Conservation (phyloP, 2,113 vertebrate genomes). For the Forbesichthys agassizii region DNA sequence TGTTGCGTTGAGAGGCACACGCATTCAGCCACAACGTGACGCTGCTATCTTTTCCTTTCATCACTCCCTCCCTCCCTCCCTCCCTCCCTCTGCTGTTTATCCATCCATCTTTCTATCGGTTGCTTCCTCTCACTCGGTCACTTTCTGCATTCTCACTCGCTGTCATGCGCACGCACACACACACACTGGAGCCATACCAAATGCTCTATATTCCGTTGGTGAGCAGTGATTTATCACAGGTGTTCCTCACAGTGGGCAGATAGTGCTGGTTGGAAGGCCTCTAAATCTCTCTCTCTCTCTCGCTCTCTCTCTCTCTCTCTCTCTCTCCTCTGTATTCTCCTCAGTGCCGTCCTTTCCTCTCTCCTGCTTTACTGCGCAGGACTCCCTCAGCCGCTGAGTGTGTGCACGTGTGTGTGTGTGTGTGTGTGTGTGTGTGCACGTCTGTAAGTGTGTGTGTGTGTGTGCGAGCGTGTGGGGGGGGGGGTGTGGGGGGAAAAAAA, state of each 20-base stretch:
- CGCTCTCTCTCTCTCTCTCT: slow-evolving; percentile 12
- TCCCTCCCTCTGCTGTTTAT: slow-evolving; percentile 12
- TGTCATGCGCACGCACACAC: slow-evolving; percentile 12
- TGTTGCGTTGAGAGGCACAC: slow-evolving; percentile 12
- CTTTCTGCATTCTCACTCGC: neutral
- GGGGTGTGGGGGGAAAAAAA: slow-evolving; percentile 5
- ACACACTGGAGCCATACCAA: slow-evolving; percentile 49
- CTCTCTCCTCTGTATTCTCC: slow-evolving; percentile 9
- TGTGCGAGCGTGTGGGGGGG: slow-evolving; percentile 38
- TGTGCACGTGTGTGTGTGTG: slow-evolving; percentile 28
- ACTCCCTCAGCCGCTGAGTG: slow-evolving; percentile 63
- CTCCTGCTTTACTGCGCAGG: slow-evolving; percentile 62
- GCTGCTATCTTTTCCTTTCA: neutral
- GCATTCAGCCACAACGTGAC: slow-evolving; percentile 32
- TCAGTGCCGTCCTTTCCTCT: slow-evolving; percentile 28
- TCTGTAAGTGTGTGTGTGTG: slow-evolving; percentile 8
- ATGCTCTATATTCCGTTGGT: slow-evolving; percentile 69
- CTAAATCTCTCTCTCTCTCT: slow-evolving; percentile 72
- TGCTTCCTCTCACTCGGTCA: slow-evolving; percentile 9
- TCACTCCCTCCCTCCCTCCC: neutral
- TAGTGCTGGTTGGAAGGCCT: slow-evolving; percentile 70
- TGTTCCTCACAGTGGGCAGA: slow-evolving; percentile 72
- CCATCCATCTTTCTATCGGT: slow-evolving; percentile 8
- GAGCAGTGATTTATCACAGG: slow-evolving; percentile 73
- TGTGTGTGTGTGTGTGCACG: slow-evolving; percentile 17